Conservation (phyloP, 2,797 vertebrate genomes). For the Monodelphis domestica region DNA sequence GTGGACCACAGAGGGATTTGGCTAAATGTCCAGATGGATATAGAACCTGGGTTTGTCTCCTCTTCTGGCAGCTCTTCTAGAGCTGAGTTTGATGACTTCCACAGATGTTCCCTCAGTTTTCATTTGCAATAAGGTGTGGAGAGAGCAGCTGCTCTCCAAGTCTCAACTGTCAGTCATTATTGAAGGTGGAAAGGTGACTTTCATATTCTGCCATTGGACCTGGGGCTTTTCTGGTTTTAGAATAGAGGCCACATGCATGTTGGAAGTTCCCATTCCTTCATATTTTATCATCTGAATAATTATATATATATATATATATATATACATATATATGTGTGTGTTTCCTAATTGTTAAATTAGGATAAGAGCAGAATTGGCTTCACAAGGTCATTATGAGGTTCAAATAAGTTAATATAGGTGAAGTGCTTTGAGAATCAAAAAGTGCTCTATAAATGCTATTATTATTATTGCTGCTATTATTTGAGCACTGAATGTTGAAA, state of each 20-base stretch:
- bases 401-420: not conserved
- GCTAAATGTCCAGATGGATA: not conserved
- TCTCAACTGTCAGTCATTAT: not conserved
- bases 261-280: slow-evolving; percentile 9
- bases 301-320: not conserved
- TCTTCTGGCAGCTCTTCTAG: not conserved
- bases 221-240: not conserved
- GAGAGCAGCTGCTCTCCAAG: not conserved
- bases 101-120: slow-evolving; percentile 17
- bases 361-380: not conserved
- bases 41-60: not conserved
- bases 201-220: not conserved
- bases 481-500: not conserved
- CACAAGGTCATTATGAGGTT: not conserved
- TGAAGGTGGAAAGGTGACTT: accelerated
- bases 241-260: not conserved
- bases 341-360: not conserved
- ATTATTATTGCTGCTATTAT: not conserved
- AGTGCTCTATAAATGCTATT: not conserved
- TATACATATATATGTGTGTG: not conserved
- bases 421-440: not conserved
- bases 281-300: slow-evolving; percentile 15
- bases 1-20: slow-evolving; percentile 46
- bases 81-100: not conserved
- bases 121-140: not conserved